Evolutionary conservation across 1,140 invertebrate genomes (phyloP).

Genomic region (Maniola jurtina): DNA sequence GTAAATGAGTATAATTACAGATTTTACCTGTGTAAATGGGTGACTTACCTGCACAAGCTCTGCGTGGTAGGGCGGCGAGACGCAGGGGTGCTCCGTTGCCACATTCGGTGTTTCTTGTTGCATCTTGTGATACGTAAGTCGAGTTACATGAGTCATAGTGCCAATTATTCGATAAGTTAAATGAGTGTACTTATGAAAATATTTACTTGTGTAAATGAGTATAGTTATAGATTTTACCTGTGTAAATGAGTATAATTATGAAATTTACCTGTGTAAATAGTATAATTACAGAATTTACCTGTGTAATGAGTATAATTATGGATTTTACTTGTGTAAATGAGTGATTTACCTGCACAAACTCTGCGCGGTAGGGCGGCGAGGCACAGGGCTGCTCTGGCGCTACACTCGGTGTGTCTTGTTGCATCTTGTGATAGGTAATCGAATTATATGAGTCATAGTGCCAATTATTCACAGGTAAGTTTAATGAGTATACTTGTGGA

Average conservation of each 20-base stretch:
- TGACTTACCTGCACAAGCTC: conserved; percentile 23
- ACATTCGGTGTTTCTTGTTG: neutral
- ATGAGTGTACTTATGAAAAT: too few relatives aligned
- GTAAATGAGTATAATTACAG: neutral
- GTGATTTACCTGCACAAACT: conserved; percentile 21
- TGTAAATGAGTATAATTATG: neutral
- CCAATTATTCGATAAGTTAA: too few relatives aligned
- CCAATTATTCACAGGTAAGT: too few relatives aligned
- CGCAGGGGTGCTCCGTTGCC: neutral
- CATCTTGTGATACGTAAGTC: neutral
- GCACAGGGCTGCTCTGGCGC: neutral
- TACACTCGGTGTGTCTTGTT: neutral
- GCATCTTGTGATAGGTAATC: conserved; percentile 1
- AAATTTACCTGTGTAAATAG: neutral
- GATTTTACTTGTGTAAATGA: neutral
- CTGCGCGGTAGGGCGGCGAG: conserved; percentile 5
- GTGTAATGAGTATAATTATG: neutral
- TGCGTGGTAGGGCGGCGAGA: neutral
- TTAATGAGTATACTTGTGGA: too few relatives aligned
- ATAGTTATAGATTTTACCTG: too few relatives aligned
- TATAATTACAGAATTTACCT: neutral
- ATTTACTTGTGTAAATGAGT: too few relatives aligned
- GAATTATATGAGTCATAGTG: too few relatives aligned
- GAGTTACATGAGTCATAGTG: too few relatives aligned
- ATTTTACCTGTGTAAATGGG: neutral